Evolutionary conservation across 2,888 invertebrate genomes (phyloP).

Genomic region (Gryllus longicercus): DNA sequence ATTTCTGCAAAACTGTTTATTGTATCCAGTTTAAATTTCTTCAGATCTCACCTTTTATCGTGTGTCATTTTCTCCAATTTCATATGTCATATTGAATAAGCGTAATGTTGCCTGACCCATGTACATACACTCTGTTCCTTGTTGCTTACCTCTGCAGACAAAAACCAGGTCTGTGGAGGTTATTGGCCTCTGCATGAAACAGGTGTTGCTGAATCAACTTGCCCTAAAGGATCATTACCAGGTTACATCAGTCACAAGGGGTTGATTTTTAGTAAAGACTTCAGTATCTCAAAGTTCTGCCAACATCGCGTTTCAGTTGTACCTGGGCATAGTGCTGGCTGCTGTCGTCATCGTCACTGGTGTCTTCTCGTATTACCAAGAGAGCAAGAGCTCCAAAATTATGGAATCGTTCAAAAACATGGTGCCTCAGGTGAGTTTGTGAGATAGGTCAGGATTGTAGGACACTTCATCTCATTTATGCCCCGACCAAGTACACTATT

Average conservation of each 20-base stretch:
- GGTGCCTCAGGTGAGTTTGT: conserved; percentile 65
- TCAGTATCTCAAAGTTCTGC: conserved; percentile 3
- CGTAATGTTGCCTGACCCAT: neutral
- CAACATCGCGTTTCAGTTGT: conserved; percentile 55
- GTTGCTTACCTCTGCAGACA: conserved; percentile 4
- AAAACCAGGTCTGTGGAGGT: neutral
- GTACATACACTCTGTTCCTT: neutral
- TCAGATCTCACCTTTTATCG: too few species aligned
- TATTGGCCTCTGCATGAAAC: neutral
- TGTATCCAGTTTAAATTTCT: too few species aligned
- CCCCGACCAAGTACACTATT: neutral
- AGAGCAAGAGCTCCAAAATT: conserved; percentile 95
- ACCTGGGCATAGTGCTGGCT: conserved; percentile 90
- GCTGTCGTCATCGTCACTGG: conserved; percentile 97
- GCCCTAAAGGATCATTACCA: neutral
- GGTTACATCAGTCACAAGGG: neutral
- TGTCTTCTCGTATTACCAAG: conserved; percentile 97
- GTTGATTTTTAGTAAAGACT: neutral
- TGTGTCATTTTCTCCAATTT: too few species aligned
- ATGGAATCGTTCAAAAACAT: conserved; percentile 99
- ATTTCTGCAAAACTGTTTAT: too few species aligned
- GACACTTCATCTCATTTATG: neutral
- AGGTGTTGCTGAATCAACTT: neutral
- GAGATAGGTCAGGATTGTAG: neutral
- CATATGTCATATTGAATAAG: too few species aligned